A percentile compares a stretch with the other conserved stretches of the same genome.
These are phyloP conservation scores for Pampusana beccarii DNA, from an alignment of 2,113 vertebrate species.

Conservation along the genomic window DNA sequence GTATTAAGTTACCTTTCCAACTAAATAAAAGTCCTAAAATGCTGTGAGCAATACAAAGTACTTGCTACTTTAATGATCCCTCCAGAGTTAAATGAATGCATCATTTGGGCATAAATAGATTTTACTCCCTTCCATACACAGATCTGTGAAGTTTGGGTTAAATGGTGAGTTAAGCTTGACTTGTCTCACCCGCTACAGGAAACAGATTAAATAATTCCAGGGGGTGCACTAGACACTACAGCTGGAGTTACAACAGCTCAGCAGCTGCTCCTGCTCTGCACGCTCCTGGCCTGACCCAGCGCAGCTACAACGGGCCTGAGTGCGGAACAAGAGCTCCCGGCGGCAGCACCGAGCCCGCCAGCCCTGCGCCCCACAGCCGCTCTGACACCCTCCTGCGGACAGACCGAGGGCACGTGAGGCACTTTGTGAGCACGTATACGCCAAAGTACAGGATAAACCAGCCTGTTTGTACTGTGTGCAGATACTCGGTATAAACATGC, in stretches of 20 bases:
- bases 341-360: no score
- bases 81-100: background rate
- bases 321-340: no score
- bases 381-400: no score
- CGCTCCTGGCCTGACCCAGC: background rate
- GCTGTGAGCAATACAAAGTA: background rate
- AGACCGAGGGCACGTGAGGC: background rate
- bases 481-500: background rate
- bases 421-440: background rate
- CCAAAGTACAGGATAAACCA: background rate
- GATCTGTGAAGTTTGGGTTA: background rate
- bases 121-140: background rate
- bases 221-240: background rate
- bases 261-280: background rate
- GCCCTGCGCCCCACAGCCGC: background rate
- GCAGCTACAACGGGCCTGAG: fast-evolving
- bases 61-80: background rate
- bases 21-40: background rate
- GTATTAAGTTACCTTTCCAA: background rate
- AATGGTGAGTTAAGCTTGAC: background rate
- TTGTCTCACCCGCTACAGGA: background rate
- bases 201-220: background rate
- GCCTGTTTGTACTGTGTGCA: fast-evolving
- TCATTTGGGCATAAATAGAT: background rate
- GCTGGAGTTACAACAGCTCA: background rate